These are phyloP conservation scores for Tenebrosternarchus preto DNA, from an alignment of 2,113 vertebrate species.

Conservation along the genomic window DNA sequence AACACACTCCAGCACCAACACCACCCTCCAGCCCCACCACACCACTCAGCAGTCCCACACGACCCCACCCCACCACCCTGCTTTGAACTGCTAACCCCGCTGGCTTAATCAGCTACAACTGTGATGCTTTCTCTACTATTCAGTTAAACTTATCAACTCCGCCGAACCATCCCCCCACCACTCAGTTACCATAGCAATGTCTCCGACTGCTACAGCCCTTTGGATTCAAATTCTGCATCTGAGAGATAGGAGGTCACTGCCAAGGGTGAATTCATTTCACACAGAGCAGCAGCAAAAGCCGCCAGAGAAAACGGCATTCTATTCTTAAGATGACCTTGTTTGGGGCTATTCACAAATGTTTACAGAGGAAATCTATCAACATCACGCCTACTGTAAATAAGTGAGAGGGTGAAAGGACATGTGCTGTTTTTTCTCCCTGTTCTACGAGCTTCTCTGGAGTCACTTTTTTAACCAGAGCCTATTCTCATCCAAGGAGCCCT, in stretches of 20 bases:
- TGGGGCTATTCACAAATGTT: conserved; percentile 58
- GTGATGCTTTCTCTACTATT: conserved; percentile 53
- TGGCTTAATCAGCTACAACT: conserved; percentile 56
- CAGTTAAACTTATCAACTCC: conserved; percentile 59
- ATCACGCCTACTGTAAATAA: conserved; percentile 57
- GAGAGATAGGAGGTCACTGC: conserved; percentile 60
- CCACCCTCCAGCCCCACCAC: not conserved
- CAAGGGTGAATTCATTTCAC: conserved; percentile 60
- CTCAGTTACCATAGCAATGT: conserved; percentile 63
- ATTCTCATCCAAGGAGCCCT: not conserved
- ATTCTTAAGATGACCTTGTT: conserved; percentile 59
- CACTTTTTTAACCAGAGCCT: conserved; percentile 12
- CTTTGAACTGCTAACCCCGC: conserved; percentile 52
- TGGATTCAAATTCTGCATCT: conserved; percentile 58
- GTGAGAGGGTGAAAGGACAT: conserved; percentile 43
- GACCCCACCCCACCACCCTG: conserved; percentile 16
- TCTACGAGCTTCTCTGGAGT: conserved; percentile 15
- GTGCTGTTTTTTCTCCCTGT: conserved; percentile 11
- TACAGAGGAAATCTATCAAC: conserved; percentile 57
- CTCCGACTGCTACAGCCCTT: conserved; percentile 55
- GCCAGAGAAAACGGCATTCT: conserved; percentile 53
- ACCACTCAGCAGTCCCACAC: not conserved
- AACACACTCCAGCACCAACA: conserved; percentile 17
- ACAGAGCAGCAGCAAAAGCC: conserved; percentile 49
- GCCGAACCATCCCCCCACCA: conserved; percentile 52